Base-by-base conservation (phyloP, 2,888 invertebrate species). In the Aradus depressus region DNA sequence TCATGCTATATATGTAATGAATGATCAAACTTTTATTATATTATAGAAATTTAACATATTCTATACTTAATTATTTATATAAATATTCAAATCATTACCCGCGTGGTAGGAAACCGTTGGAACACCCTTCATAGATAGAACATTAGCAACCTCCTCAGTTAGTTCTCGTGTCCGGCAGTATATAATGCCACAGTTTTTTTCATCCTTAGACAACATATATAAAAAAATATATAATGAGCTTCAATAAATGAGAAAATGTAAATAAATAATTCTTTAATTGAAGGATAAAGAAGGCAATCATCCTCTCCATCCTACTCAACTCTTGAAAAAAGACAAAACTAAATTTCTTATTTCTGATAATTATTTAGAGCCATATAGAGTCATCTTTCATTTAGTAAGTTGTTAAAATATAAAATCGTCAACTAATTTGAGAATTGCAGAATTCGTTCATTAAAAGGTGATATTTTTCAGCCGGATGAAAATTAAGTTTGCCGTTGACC, bases 81-180 rank as follows among this genome's bases (percentile, higher is more conserved):
- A 10, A 28, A 10, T 28, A 6, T 28, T 28, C 8, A 10, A 28
- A 28, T 28, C 8, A 28, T 28, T 39, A 56, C 49, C 93, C 59
- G 89, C 90, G 72, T 97, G 95, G 72, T 96, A 97, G 48, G 93
- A 82, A 49, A 81, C 71, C 19, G 91, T 75, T 59, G 76, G 75
- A 21, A 95, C 70, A 49, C 87, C 88, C 64, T 79, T 75, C 55
- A 76, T 75, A 23, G 75, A 77, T 48, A 98, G 73, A 65, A 80
- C 79, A 37, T 74, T 70, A 1, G 93, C 87, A 55, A 98, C 72
- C 53, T 84, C 77, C 65, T 87, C 88, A 43, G 95, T 95, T 58
- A 84, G 81, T 61, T 93, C 92, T 55, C 96, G 74, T 1, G 93
- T 95, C 55, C 97, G 77, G 66, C 96, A 96, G 68, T 97, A 97